Evolutionary conservation across 2,888 invertebrate genomes (phyloP), one percentile per base, ranked within the genome.

Genomic region (Octonoba sinensis): DNA sequence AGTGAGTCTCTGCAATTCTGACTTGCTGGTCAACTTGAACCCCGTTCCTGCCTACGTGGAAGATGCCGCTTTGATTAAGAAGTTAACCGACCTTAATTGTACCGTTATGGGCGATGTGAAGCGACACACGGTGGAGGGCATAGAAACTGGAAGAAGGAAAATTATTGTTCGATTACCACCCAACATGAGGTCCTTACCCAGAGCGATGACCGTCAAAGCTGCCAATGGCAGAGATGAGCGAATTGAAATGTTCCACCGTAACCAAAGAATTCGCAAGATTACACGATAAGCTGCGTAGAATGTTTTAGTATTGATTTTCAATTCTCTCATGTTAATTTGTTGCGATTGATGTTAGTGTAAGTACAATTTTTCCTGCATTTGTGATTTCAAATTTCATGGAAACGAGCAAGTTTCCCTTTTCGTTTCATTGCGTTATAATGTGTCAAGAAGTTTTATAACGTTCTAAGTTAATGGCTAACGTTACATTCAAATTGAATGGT

Each of bases 41-140:
- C 66, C 82, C 1, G 82, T 82, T n/a, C 75, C 82, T 16, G 75
- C 82, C 24, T 82, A 82, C 56, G 64, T 82, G 27, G 76, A 76
- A 16, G 82, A 82, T 46, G 46, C 66, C 0, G 65, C 67, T 20
- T 57, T 82, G 15, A 46, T 44, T 27, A 74, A 82, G 27, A 82
- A 76, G 71, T 27, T 82, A 12, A n/a, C 49, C 0, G 72, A 72
- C 24, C 44, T 76, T 6, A 71, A 75, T 12, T 82, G 76, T 27
- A 47, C 56, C 15, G 36, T 65, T 0, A 72, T 82, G 1, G 71
- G 82, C 12, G 82, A 82, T n/a, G 54, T 82, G n/a, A 71, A 72
- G 56, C 75, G 44, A 12, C 59, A 22, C 46, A 54, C 59, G 47
- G 49, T 82, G 12, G 75, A 82, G 3, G 82, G 82, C 11, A 76